Evolutionary conservation across 2,113 vertebrate genomes (phyloP), one percentile per base, ranked within the genome.

Genomic region (Nycticryphes semicollaris): DNA sequence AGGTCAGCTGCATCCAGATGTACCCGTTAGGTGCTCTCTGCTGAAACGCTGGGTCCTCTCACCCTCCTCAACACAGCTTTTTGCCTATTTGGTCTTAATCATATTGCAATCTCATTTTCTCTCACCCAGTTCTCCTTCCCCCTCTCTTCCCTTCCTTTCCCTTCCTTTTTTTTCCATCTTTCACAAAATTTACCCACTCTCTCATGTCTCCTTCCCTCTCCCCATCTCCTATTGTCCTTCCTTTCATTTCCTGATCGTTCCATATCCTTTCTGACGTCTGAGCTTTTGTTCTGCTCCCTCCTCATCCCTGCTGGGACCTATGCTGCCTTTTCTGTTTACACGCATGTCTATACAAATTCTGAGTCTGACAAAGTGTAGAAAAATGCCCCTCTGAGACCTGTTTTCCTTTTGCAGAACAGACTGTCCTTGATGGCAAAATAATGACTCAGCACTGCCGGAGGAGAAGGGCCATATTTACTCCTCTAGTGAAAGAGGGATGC

Each of bases 361-460:
- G 48, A 17, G 62, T 51, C 89, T 74, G 84, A 60, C 62, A 93
- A 92, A 85, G 76, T 78, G 7, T 0, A 74, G 53, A 47, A 31
- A 84, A 95, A 67, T 2, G 33, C 64, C 73, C 90, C 94, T 62
- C 56, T 0, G 86, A 89, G 90, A 92, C 21, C 28, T 3, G 3
- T 41, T 90, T 87, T 84, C 48, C 63, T 92, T n/a, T 25, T 50
- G 68, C 72, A 76, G 75, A 60, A 37, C 86, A 86, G 73, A 6
- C 22, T 31, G 30, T 79, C 37, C 93, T 93, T 92, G 67, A 60
- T 84, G 67, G 72, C 62, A 18, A 37, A 94, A n/a, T 67, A 92
- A 59, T 96, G 97, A 96, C 70, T 96, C 94, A 85, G 94, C 94
- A 47, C 21, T 3, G 83, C 82, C 1, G 7, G 53, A 76, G 87